Conservation (phyloP, 2,797 vertebrate species). For the Enteromius thamalakanensis region DNA sequence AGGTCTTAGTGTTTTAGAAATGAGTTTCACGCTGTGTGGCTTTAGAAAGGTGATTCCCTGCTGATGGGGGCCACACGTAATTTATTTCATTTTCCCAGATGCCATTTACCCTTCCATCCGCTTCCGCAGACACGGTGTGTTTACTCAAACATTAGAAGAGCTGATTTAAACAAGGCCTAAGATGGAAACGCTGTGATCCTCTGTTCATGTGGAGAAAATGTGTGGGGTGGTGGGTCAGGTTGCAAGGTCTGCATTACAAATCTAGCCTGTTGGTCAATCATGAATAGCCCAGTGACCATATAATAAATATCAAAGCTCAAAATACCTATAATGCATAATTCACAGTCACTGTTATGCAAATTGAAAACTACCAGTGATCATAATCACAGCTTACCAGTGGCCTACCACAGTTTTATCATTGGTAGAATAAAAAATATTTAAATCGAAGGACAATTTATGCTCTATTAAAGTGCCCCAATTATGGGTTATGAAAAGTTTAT, state of each 20-base stretch:
- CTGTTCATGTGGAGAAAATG: neutral
- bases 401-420: neutral
- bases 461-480: neutral
- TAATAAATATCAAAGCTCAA: neutral
- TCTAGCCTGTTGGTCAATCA: neutral
- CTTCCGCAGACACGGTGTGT: slow-evolving; percentile 62
- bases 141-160: slow-evolving; percentile 64
- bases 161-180: slow-evolving; percentile 12
- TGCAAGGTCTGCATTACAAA: neutral
- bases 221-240: neutral
- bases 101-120: slow-evolving; percentile 64
- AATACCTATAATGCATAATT: neutral
- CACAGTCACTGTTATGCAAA: neutral
- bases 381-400: neutral
- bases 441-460: neutral
- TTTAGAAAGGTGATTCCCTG: slow-evolving; percentile 70
- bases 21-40: slow-evolving; percentile 60
- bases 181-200: slow-evolving; percentile 3
- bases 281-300: neutral
- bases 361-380: neutral
- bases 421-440: neutral
- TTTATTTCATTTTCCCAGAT: slow-evolving; percentile 71
- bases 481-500: too few species aligned
- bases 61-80: slow-evolving; percentile 66
- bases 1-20: slow-evolving; percentile 70